Evolutionary conservation across 2,888 invertebrate species (phyloP).

Genomic region (Biston betularia): DNA sequence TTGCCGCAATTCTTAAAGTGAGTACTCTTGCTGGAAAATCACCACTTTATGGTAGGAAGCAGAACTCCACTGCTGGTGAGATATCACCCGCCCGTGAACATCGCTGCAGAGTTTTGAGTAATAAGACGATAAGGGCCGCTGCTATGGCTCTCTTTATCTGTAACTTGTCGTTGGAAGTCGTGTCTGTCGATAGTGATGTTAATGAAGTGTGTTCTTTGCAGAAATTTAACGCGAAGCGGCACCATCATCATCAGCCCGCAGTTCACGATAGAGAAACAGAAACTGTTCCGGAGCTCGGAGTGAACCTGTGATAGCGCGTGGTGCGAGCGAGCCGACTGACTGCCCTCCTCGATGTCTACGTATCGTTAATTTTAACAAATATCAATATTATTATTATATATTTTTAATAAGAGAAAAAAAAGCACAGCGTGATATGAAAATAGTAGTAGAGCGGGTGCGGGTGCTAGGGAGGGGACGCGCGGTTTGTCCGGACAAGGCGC

Average conservation of each 20-base stretch:
- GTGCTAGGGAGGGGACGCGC: conserved; percentile 37
- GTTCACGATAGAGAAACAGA: conserved; percentile 96
- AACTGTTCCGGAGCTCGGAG: conserved; percentile 92
- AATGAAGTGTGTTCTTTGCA: conserved; percentile 69
- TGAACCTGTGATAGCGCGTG: conserved; percentile 71
- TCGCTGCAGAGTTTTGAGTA: too few relatives aligned
- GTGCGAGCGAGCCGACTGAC: conserved; percentile 80
- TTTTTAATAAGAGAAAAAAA: conserved; percentile 84
- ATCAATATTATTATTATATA: conserved; percentile 86
- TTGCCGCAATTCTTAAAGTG: conserved; percentile 96
- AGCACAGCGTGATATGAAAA: conserved; percentile 87
- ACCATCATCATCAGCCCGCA: conserved; percentile 95
- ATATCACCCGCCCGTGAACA: too few relatives aligned
- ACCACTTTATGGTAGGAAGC: too few relatives aligned
- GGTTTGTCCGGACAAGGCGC: conserved; percentile 34
- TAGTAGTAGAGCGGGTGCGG: conserved; percentile 67
- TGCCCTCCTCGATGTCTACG: conserved; percentile 84
- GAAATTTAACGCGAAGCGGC: conserved; percentile 94
- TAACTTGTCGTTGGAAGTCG: too few relatives aligned
- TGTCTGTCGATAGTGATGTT: conserved; percentile 35
- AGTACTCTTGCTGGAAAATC: conserved; percentile 70
- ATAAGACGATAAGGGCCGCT: too few relatives aligned
- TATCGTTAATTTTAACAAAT: conserved; percentile 84
- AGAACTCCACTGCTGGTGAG: too few relatives aligned
- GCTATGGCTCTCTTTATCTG: too few relatives aligned